Conservation (phyloP, 2,888 invertebrate species). For the Melinaea menophilus region DNA sequence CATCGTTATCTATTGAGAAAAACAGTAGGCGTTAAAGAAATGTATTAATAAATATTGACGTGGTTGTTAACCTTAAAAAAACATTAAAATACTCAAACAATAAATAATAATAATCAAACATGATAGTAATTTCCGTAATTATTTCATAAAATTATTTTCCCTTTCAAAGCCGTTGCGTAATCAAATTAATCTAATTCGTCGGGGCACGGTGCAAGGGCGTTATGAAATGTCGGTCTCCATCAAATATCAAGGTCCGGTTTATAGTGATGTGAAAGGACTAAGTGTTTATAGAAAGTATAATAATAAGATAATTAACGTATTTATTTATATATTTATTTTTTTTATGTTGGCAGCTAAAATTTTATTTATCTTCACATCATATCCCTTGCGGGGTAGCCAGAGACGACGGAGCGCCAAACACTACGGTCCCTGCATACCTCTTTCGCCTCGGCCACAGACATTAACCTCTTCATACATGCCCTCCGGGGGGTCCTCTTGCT, state of each 20-base stretch:
- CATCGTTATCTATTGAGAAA: conserved; percentile 76
- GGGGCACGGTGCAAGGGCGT: conserved; percentile 17
- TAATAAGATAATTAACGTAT: neutral
- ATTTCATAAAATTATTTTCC: conserved; percentile 19
- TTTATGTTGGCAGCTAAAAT: no score
- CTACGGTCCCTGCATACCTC: no score
- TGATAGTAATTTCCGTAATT: conserved; percentile 19
- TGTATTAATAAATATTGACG: no score
- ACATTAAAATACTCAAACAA: no score
- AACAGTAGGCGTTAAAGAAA: no score
- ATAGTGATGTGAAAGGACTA: neutral
- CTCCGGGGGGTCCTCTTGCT: no score
- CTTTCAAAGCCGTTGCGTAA: conserved; percentile 13
- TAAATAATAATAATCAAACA: conserved; percentile 17
- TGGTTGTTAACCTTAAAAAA: no score
- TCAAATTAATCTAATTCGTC: conserved; percentile 3
- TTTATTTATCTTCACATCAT: no score
- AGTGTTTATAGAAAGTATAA: neutral
- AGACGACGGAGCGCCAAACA: no score
- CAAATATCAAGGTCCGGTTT: conserved; percentile 10
- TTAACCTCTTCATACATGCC: no score
- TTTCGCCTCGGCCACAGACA: no score
- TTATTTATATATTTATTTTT: neutral
- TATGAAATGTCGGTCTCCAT: conserved; percentile 8
- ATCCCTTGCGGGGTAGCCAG: no score